These are phyloP conservation scores for Neolamprologus fasciatus DNA, from an alignment of 2,113 vertebrate genomes.

Conservation along the genomic window DNA sequence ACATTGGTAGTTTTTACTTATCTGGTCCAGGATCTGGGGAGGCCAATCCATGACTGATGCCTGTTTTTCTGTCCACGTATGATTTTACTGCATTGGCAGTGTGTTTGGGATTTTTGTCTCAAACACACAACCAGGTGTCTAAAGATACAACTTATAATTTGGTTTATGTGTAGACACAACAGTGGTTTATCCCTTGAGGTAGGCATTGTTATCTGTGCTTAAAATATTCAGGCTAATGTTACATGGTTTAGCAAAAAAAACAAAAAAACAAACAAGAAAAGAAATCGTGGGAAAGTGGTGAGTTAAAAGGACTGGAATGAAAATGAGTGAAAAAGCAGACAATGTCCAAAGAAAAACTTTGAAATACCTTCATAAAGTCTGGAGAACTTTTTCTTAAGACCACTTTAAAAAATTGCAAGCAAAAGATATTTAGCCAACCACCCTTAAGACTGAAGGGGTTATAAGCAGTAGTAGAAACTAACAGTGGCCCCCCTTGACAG, in stretches of 20 bases:
- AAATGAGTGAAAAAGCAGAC: neutral
- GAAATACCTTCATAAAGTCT: neutral
- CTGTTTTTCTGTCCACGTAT: neutral
- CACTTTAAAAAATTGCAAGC: neutral
- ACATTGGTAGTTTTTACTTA: neutral
- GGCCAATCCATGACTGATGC: neutral
- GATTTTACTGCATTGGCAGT: neutral
- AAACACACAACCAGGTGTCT: neutral
- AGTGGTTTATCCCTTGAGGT: neutral
- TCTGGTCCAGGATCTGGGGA: neutral
- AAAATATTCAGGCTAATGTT: neutral
- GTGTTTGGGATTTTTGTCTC: neutral
- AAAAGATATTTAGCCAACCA: neutral
- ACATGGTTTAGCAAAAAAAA: neutral
- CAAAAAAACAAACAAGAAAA: neutral
- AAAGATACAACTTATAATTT: neutral
- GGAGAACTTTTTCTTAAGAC: neutral
- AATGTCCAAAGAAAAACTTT: neutral
- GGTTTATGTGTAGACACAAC: neutral
- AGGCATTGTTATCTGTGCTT: neutral
- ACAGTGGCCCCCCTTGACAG: neutral
- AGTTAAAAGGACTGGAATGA: neutral
- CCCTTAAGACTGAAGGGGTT: neutral
- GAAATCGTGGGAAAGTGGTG: neutral
- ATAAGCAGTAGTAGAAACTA: neutral